A percentile compares a stretch with the other conserved stretches of the same genome.
phyloP scores from a whole-genome alignment of 1,140 invertebrate genomes.

The Drosophila athabasca region DNA sequence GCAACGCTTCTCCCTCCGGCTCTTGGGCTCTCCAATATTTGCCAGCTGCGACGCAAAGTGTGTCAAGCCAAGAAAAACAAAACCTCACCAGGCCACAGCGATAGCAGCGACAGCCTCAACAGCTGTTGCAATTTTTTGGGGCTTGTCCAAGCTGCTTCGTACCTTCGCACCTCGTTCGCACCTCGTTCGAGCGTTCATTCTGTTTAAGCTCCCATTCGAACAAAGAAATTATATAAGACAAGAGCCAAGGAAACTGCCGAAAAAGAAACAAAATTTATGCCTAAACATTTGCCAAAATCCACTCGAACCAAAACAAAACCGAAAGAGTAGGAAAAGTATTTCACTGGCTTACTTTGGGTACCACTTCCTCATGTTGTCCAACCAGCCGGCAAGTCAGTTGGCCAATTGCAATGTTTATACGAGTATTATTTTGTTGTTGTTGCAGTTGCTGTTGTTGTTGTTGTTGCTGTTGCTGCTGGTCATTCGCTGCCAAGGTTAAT shows the following conservation, averaged over 20 bases:
- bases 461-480: slow-evolving; percentile 12
- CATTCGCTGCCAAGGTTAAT: slow-evolving; percentile 81
- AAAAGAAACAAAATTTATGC: slow-evolving; percentile 58
- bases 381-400: slow-evolving; percentile 79
- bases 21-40: slow-evolving; percentile 57
- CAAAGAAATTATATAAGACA: slow-evolving; percentile 41
- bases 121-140: slow-evolving; percentile 54
- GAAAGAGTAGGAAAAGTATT: slow-evolving; percentile 65
- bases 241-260: slow-evolving; percentile 59
- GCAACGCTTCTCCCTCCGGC: slow-evolving; percentile 18
- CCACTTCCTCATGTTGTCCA: slow-evolving; percentile 76
- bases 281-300: slow-evolving; percentile 48
- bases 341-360: slow-evolving; percentile 70
- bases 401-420: slow-evolving; percentile 69
- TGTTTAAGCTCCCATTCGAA: slow-evolving; percentile 35
- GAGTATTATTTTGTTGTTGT: slow-evolving; percentile 41
- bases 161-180: slow-evolving; percentile 21
- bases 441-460: no score
- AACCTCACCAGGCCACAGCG: slow-evolving; percentile 22
- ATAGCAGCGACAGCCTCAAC: slow-evolving; percentile 30
- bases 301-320: slow-evolving; percentile 8
- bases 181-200: slow-evolving; percentile 51
- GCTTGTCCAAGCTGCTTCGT: slow-evolving; percentile 29
- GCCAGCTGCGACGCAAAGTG: slow-evolving; percentile 49
- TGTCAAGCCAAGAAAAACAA: slow-evolving; percentile 70